Percentiles rank a stretch among this genome's conserved stretches.
phyloP scores from a whole-genome alignment of 2,888 invertebrate genomes.

The Mythimna loreyi region DNA sequence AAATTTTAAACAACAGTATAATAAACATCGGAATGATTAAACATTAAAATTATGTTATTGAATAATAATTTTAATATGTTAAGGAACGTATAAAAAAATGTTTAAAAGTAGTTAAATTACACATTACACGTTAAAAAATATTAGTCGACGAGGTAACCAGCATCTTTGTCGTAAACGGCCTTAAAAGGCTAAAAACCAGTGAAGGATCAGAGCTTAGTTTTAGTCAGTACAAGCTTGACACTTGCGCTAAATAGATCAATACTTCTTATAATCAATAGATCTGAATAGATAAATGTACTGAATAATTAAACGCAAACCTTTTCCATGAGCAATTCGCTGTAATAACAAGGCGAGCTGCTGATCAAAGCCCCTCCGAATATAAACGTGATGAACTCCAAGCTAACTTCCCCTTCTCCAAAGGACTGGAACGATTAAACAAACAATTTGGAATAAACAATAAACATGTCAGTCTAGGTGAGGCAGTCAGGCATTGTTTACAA shows the following conservation, averaged over 20 bases:
- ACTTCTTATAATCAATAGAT: no score
- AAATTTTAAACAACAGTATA: no score
- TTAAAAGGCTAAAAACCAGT: no score
- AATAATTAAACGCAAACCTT: constrained; percentile 48
- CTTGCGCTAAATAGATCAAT: no score
- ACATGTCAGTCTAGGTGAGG: constrained; percentile 30
- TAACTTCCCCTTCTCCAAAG: constrained; percentile 48
- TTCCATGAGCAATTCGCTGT: constrained; percentile 62
- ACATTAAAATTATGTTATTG: no score
- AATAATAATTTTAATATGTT: no score
- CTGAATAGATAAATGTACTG: neutral
- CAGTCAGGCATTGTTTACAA: constrained; percentile 41
- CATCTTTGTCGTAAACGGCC: neutral
- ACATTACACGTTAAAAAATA: no score
- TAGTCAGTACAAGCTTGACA: no score
- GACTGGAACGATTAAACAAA: constrained; percentile 44
- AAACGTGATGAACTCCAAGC: constrained; percentile 63
- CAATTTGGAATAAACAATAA: constrained; percentile 16
- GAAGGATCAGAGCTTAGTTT: no score
- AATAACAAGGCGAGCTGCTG: constrained; percentile 60
- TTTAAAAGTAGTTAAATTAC: no score
- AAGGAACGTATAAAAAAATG: no score
- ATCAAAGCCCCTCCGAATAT: constrained; percentile 54
- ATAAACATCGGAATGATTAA: no score
- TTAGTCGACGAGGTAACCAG: neutral